Conservation (phyloP, 2,888 invertebrate species). For the Polyommatus iphigenia region DNA sequence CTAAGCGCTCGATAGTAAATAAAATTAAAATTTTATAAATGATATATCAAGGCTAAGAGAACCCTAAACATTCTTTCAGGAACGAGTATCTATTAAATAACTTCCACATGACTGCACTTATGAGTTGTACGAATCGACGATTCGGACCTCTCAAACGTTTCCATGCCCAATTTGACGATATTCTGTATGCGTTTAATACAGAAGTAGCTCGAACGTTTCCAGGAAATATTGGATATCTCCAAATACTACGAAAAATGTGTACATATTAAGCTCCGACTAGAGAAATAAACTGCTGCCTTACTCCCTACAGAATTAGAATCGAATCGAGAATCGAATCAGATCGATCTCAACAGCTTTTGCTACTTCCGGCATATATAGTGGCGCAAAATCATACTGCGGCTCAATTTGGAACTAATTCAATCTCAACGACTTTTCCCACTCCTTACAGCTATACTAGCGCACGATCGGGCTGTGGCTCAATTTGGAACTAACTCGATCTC, state of each 20-base stretch:
- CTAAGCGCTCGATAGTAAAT: neutral
- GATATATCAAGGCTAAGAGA: neutral
- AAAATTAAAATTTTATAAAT: neutral
- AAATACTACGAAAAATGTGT: neutral
- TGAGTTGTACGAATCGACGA: neutral
- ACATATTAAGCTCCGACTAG: no score
- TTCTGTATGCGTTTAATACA: neutral
- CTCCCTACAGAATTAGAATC: no score
- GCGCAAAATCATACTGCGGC: no score
- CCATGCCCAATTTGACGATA: neutral
- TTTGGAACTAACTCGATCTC: no score
- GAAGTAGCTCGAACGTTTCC: neutral
- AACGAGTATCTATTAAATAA: constrained; percentile 22
- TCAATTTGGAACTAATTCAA: no score
- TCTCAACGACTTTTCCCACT: no score
- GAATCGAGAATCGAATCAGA: no score
- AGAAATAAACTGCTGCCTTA: no score
- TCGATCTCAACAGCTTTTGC: no score
- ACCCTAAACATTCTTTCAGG: neutral
- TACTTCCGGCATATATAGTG: no score
- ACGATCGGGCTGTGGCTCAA: no score
- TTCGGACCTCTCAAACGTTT: constrained; percentile 13
- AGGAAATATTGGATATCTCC: neutral
- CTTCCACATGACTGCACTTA: neutral
- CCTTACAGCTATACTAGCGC: no score